phyloP scores from a whole-genome alignment of 1,140 invertebrate genomes.

The Diorhabda carinulata region DNA sequence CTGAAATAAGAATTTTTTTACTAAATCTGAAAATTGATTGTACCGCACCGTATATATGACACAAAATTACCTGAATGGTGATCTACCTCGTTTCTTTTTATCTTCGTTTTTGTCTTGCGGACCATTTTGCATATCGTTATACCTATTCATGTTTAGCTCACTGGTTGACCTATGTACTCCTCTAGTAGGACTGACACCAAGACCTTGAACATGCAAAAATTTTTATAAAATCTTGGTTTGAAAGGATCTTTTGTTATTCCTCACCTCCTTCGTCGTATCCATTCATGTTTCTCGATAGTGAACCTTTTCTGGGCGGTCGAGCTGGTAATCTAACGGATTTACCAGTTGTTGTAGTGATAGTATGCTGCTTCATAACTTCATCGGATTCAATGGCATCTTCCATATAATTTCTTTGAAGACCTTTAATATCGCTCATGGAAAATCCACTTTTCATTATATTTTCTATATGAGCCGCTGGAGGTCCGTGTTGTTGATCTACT shows the following conservation, averaged over 20 bases:
- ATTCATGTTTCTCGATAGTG: conserved; percentile 57
- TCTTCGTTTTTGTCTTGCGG: conserved; percentile 61
- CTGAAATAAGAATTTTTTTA: conserved; percentile 47
- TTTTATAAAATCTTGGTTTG: too few relatives aligned
- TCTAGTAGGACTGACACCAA: conserved; percentile 47
- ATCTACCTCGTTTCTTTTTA: conserved; percentile 81
- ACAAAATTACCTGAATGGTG: conserved; percentile 74
- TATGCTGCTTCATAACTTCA: conserved; percentile 57
- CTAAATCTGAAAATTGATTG: background rate
- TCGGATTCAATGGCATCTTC: conserved; percentile 75
- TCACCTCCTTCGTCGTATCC: conserved; percentile 44
- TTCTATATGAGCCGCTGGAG: conserved; percentile 73
- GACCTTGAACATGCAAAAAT: conserved; percentile 19
- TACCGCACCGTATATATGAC: background rate
- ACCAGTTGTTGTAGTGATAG: conserved; percentile 25
- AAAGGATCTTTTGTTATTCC: background rate
- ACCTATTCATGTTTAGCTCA: conserved; percentile 67
- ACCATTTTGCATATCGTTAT: conserved; percentile 55
- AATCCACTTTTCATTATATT: conserved; percentile 91
- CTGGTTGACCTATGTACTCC: conserved; percentile 69
- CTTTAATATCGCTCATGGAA: conserved; percentile 91
- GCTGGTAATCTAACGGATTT: conserved; percentile 58
- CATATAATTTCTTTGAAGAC: conserved; percentile 76
- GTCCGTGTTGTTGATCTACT: conserved; percentile 54
- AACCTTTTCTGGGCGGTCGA: conserved; percentile 71